phyloP scores from a whole-genome alignment of 1,140 invertebrate species.

The Ericerus pela region DNA sequence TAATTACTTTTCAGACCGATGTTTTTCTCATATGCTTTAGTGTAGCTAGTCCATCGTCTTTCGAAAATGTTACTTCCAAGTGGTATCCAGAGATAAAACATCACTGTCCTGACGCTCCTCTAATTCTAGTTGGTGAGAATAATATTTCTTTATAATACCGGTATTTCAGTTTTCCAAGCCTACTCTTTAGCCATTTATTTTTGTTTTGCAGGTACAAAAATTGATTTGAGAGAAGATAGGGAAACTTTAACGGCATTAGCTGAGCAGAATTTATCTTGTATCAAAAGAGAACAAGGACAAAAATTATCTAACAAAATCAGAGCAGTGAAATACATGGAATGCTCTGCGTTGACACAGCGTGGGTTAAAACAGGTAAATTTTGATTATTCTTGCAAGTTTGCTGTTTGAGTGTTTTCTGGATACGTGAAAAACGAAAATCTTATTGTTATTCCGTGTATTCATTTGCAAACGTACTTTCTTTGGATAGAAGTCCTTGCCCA shows the following conservation, averaged over 20 bases:
- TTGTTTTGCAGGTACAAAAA: conserved; percentile 92
- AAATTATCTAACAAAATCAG: conserved; percentile 92
- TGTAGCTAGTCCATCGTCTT: conserved; percentile 88
- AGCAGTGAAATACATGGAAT: conserved; percentile 97
- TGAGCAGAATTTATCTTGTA: conserved; percentile 83
- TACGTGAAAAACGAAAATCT: too few relatives aligned
- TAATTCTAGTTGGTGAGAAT: conserved; percentile 92
- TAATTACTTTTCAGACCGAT: conserved; percentile 92
- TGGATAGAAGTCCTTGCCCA: neutral
- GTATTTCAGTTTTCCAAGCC: too few relatives aligned
- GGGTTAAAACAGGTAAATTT: conserved; percentile 88
- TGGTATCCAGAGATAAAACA: conserved; percentile 99
- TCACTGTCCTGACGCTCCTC: conserved; percentile 94
- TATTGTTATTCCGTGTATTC: neutral
- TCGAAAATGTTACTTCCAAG: conserved; percentile 96
- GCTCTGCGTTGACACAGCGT: conserved; percentile 93
- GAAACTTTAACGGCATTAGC: conserved; percentile 78
- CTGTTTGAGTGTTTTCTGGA: too few relatives aligned
- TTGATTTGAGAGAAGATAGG: conserved; percentile 86
- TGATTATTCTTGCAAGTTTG: too few relatives aligned
- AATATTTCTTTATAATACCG: too few relatives aligned
- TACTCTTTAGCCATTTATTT: too few relatives aligned
- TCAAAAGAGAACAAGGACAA: conserved; percentile 88
- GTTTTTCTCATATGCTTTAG: conserved; percentile 99
- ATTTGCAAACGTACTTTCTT: neutral